Evolutionary conservation across 2,797 vertebrate species (phyloP).

Genomic region (Atherinosoma microstoma): DNA sequence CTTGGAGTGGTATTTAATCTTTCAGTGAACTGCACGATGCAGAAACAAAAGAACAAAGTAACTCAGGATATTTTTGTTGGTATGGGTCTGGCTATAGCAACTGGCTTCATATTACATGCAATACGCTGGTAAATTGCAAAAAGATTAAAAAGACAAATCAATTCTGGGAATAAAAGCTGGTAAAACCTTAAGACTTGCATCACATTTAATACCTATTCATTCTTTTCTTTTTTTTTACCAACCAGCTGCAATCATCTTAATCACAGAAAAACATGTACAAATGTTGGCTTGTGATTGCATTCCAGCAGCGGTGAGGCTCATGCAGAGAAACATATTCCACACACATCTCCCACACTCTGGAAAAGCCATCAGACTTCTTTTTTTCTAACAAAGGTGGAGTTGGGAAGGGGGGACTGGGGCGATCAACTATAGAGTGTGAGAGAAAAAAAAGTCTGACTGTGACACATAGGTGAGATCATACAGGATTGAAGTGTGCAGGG

Average conservation of each 20-base stretch:
- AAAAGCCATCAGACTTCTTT: slow-evolving; percentile 80
- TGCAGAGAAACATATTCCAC: slow-evolving; percentile 50
- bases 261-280: slow-evolving; percentile 15
- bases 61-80: not conserved
- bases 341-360: slow-evolving; percentile 70
- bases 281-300: slow-evolving; percentile 33
- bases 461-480: slow-evolving; percentile 79
- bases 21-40: not conserved
- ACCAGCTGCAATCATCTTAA: slow-evolving; percentile 4
- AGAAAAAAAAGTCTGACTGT: slow-evolving; percentile 61
- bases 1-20: not conserved
- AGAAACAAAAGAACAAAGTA: not conserved
- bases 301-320: slow-evolving; percentile 42
- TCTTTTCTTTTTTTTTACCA: not conserved
- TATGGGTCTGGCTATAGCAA: not conserved
- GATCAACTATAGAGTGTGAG: slow-evolving; percentile 57
- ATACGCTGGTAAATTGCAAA: not conserved
- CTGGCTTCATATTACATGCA: not conserved
- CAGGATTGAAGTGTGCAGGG: slow-evolving; percentile 50
- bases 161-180: not conserved
- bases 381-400: slow-evolving; percentile 61
- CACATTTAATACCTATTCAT: not conserved
- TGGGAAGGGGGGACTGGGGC: slow-evolving; percentile 4
- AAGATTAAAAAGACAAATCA: not conserved
- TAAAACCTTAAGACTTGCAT: not conserved